These are phyloP conservation scores for Dufourea novaeangliae DNA, from an alignment of 1,140 invertebrate species.

Conservation along the genomic window DNA sequence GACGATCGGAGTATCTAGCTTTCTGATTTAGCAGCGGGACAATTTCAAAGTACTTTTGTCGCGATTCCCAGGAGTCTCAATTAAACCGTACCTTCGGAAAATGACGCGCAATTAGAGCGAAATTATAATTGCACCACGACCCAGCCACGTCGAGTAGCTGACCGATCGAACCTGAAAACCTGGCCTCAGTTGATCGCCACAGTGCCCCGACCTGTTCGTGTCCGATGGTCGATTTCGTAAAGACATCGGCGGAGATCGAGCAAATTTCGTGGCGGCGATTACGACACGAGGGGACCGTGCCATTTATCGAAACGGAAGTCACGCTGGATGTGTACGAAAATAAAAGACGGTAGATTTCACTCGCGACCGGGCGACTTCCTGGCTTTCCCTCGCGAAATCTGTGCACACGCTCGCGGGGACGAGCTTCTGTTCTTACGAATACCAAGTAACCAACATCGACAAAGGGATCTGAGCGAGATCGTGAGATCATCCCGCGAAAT, in stretches of 20 bases:
- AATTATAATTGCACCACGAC: conserved; percentile 58
- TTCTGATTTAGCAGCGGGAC: not conserved
- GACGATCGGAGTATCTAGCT: not conserved
- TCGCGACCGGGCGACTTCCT: conserved; percentile 51
- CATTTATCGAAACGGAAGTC: conserved; percentile 51
- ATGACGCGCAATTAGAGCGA: conserved; percentile 54
- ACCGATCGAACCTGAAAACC: conserved; percentile 21
- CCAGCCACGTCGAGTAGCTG: conserved; percentile 1
- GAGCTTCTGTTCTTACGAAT: conserved; percentile 14
- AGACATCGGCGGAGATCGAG: not conserved
- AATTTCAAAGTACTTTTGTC: conserved; percentile 4
- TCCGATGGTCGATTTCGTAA: not conserved
- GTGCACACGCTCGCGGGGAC: conserved; percentile 29
- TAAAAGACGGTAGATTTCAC: conserved; percentile 62
- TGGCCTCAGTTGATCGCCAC: conserved; percentile 25
- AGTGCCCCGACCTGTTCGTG: conserved; percentile 4
- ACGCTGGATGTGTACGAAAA: conserved; percentile 58
- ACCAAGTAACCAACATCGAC: conserved; percentile 19
- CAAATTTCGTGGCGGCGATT: conserved; percentile 14
- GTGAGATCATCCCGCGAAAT: not conserved
- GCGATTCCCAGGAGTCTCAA: conserved; percentile 56
- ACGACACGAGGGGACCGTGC: conserved; percentile 11
- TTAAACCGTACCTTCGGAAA: conserved; percentile 52
- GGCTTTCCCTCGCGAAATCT: conserved; percentile 60
- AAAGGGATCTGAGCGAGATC: not conserved